phyloP scores from a whole-genome alignment of 2,113 vertebrate genomes.

The Psittacula cyanocephala region DNA sequence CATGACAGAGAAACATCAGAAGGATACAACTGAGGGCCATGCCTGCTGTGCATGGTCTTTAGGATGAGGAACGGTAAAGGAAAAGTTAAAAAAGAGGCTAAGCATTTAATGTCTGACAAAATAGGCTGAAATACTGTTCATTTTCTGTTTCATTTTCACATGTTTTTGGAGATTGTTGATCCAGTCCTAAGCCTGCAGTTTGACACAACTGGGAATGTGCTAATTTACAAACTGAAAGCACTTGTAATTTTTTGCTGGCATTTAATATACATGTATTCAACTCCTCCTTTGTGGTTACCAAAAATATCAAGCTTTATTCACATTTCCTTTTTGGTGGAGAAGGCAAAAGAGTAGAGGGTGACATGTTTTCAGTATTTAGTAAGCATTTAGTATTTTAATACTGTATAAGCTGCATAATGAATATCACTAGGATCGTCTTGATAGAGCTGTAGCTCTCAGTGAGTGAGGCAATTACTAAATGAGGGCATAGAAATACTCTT shows the following conservation, averaged over 20 bases:
- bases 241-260: neutral
- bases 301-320: neutral
- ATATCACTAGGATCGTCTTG: neutral
- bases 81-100: neutral
- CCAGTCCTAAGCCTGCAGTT: neutral
- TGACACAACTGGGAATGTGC: neutral
- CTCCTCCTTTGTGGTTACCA: neutral
- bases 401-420: neutral
- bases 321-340: neutral
- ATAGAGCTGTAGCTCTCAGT: constrained; percentile 31
- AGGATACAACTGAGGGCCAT: neutral
- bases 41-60: neutral
- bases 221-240: neutral
- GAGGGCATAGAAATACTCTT: constrained; percentile 14
- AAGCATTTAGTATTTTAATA: neutral
- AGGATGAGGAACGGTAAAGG: neutral
- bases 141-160: neutral
- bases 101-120: neutral
- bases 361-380: neutral
- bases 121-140: neutral
- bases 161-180: neutral
- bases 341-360: neutral
- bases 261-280: neutral
- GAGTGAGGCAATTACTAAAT: constrained; percentile 33
- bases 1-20: neutral